Conservation (phyloP, 1,140 invertebrate species). For the Tetramorium alpestre region DNA sequence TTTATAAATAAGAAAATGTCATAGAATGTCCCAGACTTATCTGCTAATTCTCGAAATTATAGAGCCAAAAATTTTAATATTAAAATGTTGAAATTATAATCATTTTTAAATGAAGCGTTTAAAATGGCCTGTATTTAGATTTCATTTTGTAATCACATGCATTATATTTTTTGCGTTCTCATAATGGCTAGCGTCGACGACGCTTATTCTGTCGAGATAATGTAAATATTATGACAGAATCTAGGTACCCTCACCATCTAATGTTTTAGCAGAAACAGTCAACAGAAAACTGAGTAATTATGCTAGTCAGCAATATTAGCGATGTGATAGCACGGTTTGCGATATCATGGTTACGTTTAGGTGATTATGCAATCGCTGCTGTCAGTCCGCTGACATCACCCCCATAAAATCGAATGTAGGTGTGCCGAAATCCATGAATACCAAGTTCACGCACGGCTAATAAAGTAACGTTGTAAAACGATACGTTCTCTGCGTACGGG, state of each 20-base stretch:
- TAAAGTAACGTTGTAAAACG: conserved; percentile 57
- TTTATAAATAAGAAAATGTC: background rate
- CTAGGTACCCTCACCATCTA: background rate
- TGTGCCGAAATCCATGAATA: conserved; percentile 49
- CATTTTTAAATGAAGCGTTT: too few species aligned
- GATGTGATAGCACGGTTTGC: background rate
- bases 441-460: conserved; percentile 27
- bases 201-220: background rate
- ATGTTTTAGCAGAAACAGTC: background rate
- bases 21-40: too few species aligned
- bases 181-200: background rate
- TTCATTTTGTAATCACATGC: background rate
- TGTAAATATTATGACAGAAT: background rate
- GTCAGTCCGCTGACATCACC: conserved; percentile 27
- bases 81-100: too few species aligned
- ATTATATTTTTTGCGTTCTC: background rate
- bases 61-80: too few species aligned
- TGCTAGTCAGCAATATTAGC: too few species aligned
- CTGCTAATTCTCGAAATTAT: too few species aligned
- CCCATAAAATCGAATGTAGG: conserved; percentile 11
- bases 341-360: background rate
- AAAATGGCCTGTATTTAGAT: background rate
- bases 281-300: background rate
- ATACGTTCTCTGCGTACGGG: conserved; percentile 31
- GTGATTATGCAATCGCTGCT: conserved; percentile 2